Percentiles rank a stretch among this genome's conserved stretches.
phyloP scores from a whole-genome alignment of 2,113 vertebrate genomes.

The Lampris megalopsis region DNA sequence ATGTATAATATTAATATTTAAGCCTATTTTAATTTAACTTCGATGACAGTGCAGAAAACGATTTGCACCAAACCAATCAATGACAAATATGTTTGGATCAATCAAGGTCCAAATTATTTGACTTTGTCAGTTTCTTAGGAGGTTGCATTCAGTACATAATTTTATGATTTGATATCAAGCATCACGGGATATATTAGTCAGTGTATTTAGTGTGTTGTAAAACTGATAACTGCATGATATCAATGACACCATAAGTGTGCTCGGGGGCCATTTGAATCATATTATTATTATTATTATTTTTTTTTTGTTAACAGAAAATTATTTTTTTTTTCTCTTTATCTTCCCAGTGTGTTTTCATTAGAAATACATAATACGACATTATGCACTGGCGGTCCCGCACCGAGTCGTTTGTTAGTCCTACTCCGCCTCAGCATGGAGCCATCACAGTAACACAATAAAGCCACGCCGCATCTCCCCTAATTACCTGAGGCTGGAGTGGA shows the following conservation, averaged over 20 bases:
- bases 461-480: conserved; percentile 46
- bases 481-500: conserved; percentile 48
- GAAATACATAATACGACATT: conserved; percentile 23
- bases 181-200: no score
- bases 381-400: conserved; percentile 17
- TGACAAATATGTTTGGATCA: neutral
- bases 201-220: no score
- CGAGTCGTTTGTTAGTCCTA: conserved; percentile 39
- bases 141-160: neutral
- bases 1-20: no score
- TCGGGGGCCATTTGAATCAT: no score
- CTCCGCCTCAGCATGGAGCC: conserved; percentile 38
- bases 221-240: no score
- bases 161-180: neutral
- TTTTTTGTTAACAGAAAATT: conserved; percentile 1
- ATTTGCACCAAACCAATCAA: neutral
- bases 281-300: neutral
- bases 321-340: conserved; percentile 1
- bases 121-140: neutral
- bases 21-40: no score
- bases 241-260: no score
- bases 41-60: no score
- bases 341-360: conserved; percentile 15
- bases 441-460: conserved; percentile 43
- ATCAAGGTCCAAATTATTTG: neutral